Base-by-base conservation (phyloP, 2,797 vertebrate species). In the Phalanger gymnotis region DNA sequence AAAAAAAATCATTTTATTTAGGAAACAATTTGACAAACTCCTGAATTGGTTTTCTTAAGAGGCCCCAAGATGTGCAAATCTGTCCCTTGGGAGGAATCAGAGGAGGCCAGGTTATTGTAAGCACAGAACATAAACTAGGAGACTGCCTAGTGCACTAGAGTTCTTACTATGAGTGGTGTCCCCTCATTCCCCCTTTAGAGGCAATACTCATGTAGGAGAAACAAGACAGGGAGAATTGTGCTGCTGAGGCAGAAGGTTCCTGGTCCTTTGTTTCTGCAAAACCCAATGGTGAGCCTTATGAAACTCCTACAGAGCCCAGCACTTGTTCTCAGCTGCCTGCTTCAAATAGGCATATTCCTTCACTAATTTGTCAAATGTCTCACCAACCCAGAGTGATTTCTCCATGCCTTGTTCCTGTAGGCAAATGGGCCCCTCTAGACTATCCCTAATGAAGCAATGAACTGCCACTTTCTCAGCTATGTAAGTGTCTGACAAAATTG, bases 291-390 rank as follows among this genome's bases (percentile, higher is more conserved):
- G 47, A n/a, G 90, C 40, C 90, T 98, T 98, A 19, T 96, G 97
- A 90, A 99, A 98, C 92, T 99, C 99, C 93, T 98, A 98, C 93
- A 99, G 93, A 16, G 99, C 99, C 99, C 99, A 99, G 47, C 96
- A 98, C 94, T 99, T 99, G 61, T 98, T 98, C 34, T 98, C 98
- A 1, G 99, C 99, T 94, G 99, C 98, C 95, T 98, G 98, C 22
- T 96, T 98, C 34, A 99, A 93, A 54, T 94, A 98, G 58, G 98
- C 98, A 96, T 99, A 99, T 94, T 99, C 99, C 54, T 99, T 98
- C 0, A 99, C 99, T 94, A 99, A 97, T 11, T 97, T 95, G 92
- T 99, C 98, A 57, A 99, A 99, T 19, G 99, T 98, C 53, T 98
- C 97, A 9, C 99, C 99, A 93, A 98, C 98, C 0, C 97, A 96